Conservation (phyloP, 2,113 vertebrate species). For the Oxyruncus cristatus region DNA sequence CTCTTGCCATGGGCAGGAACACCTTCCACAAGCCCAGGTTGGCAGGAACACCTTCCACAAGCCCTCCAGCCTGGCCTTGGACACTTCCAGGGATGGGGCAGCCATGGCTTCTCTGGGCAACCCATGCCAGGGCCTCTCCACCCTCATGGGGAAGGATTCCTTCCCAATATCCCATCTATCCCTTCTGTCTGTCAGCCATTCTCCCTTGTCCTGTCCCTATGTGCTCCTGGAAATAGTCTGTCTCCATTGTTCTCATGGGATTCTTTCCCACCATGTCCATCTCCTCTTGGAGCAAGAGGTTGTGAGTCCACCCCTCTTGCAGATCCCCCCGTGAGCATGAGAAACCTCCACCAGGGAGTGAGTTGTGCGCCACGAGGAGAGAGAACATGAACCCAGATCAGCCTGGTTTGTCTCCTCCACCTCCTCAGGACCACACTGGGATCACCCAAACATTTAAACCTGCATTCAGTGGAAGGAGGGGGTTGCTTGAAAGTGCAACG, state of each 20-base stretch:
- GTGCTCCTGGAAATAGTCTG: fast-evolving
- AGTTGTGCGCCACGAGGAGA: fast-evolving
- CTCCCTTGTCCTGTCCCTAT: not conserved
- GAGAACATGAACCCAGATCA: not conserved
- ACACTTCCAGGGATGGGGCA: not conserved
- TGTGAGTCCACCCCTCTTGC: not conserved
- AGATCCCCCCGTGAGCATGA: not conserved
- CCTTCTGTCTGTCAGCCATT: not conserved
- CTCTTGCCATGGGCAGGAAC: not conserved
- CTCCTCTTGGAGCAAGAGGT: not conserved
- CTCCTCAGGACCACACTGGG: not conserved
- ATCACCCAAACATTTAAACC: not conserved
- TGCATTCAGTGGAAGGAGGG: not conserved
- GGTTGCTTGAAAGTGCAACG: fast-evolving
- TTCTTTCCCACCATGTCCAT: not conserved
- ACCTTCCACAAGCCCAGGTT: not conserved
- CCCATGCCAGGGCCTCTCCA: not conserved
- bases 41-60: not conserved
- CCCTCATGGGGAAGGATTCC: not conserved
- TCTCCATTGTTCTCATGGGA: fast-evolving
- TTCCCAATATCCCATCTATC: not conserved
- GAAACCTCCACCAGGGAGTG: not conserved
- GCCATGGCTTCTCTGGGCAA: not conserved
- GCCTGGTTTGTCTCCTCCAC: not conserved
- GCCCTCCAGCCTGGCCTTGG: not conserved